Percentiles rank a stretch among this genome's conserved stretches.
These are phyloP conservation scores for Formica exsecta DNA, from an alignment of 1,140 invertebrate species.

Conservation along the genomic window DNA sequence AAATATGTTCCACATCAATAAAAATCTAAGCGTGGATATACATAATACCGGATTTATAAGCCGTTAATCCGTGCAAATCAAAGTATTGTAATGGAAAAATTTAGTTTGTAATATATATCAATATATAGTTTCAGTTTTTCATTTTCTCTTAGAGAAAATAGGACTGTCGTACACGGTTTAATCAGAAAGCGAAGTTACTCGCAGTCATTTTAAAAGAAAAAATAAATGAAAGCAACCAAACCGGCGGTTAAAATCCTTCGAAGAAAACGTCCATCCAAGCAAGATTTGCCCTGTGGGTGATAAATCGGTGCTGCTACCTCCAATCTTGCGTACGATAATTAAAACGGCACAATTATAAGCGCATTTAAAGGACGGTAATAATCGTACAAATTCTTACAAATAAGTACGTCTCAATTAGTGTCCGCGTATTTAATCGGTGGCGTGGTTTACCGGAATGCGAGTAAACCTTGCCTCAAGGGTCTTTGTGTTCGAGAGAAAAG, in stretches of 20 bases:
- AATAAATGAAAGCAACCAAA: conserved; percentile 29
- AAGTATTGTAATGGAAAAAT: neutral
- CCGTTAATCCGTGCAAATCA: neutral
- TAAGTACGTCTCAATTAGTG: conserved; percentile 85
- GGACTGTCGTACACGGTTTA: neutral
- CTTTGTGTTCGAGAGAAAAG: conserved; percentile 73
- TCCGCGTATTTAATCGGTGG: conserved; percentile 79
- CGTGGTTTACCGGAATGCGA: conserved; percentile 79
- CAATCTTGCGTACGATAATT: conserved; percentile 73
- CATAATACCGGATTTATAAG: neutral
- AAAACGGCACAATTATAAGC: conserved; percentile 82
- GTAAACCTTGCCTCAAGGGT: conserved; percentile 58
- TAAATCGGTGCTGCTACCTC: conserved; percentile 65
- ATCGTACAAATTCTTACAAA: conserved; percentile 76
- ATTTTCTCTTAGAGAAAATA: neutral
- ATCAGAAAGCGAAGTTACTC: neutral
- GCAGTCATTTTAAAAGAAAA: neutral
- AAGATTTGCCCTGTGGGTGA: conserved; percentile 62
- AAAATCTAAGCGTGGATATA: neutral
- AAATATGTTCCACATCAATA: neutral
- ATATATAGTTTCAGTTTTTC: neutral
- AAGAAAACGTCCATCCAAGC: conserved; percentile 28
- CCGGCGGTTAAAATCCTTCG: conserved; percentile 47
- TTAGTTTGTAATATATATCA: neutral
- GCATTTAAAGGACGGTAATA: conserved; percentile 78